These are phyloP conservation scores for Parauchenoglanis punctatus DNA, from an alignment of 2,797 vertebrate genomes.

Conservation along the genomic window DNA sequence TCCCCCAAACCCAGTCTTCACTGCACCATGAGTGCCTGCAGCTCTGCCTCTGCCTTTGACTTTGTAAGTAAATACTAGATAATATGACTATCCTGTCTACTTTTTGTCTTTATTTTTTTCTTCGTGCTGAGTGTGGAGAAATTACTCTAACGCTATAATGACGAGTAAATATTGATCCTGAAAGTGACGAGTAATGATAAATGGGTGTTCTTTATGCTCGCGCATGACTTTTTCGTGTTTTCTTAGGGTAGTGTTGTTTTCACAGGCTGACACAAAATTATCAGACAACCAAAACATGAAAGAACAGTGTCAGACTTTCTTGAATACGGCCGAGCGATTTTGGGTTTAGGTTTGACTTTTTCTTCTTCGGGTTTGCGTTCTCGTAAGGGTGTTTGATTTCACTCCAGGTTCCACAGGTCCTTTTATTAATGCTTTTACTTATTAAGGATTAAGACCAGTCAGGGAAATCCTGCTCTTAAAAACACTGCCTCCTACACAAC, in stretches of 20 bases:
- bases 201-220: background rate
- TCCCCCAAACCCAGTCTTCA: slow-evolving; percentile 3
- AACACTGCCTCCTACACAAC: slow-evolving; percentile 3
- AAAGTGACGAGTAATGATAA: too few relatives aligned
- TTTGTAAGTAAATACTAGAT: slow-evolving; percentile 37
- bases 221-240: background rate
- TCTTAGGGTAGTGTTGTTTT: background rate
- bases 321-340: too few relatives aligned
- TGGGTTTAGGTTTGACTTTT: background rate
- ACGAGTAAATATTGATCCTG: background rate
- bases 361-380: background rate
- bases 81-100: background rate
- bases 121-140: background rate
- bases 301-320: background rate
- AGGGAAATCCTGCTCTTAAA: slow-evolving; percentile 9
- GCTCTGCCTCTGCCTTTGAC: slow-evolving; percentile 25
- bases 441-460: background rate
- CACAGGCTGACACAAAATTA: too few relatives aligned
- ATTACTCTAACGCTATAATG: background rate
- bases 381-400: background rate
- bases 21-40: slow-evolving; percentile 40
- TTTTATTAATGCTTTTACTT: background rate
- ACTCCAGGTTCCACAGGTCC: background rate
- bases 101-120: background rate
- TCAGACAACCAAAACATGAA: background rate